Percentiles rank a stretch among this genome's conserved stretches.
phyloP scores from a whole-genome alignment of 2,113 vertebrate genomes.

The Melanocharis versteri region DNA sequence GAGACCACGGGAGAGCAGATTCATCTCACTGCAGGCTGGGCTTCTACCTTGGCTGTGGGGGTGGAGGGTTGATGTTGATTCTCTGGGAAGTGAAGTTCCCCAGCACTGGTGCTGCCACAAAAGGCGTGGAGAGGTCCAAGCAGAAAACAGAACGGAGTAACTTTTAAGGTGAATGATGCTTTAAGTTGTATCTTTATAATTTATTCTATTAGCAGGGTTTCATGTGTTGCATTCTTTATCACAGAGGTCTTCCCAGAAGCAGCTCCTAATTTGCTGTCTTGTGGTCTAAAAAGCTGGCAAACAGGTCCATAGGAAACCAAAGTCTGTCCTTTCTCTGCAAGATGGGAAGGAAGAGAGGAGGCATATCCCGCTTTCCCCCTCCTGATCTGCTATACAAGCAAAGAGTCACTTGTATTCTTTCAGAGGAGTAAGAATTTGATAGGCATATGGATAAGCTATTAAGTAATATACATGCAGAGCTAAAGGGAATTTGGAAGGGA shows the following conservation, averaged over 20 bases:
- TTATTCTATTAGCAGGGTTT: neutral
- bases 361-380: neutral
- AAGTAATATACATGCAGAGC: neutral
- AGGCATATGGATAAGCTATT: neutral
- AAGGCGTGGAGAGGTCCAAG: rapidly evolving
- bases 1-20: neutral
- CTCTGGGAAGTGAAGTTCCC: neutral
- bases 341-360: neutral
- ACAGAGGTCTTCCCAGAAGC: neutral
- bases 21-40: neutral
- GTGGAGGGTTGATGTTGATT: neutral
- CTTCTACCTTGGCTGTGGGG: rapidly evolving
- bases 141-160: neutral
- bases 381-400: neutral
- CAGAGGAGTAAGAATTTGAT: neutral
- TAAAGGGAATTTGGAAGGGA: neutral
- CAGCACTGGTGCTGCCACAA: rapidly evolving
- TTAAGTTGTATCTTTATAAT: neutral
- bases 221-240: neutral
- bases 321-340: neutral
- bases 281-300: neutral
- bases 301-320: neutral
- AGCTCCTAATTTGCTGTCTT: neutral
- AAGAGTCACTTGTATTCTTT: neutral
- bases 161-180: neutral